Percentiles rank a stretch among this genome's conserved stretches.
phyloP scores from a whole-genome alignment of 1,140 invertebrate genomes.

The Nephila pilipes region DNA sequence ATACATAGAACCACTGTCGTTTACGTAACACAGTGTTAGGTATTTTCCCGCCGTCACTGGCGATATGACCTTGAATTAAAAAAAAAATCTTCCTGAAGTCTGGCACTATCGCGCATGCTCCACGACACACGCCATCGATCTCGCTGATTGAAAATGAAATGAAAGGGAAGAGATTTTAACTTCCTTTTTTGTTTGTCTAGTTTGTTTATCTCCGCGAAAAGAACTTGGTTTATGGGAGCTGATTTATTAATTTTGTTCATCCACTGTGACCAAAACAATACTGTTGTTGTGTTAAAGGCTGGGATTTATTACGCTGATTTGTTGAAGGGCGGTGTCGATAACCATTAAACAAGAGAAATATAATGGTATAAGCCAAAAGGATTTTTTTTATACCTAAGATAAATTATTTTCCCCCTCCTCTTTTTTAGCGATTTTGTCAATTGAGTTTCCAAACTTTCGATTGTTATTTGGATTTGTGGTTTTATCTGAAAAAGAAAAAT shows the following conservation, averaged over 20 bases:
- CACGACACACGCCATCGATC: constrained; percentile 1
- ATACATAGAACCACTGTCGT: too few species aligned
- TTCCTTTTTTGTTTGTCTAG: not conserved
- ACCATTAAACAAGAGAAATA: not conserved
- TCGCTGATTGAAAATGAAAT: constrained; percentile 4
- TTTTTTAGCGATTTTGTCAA: not conserved
- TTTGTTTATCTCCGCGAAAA: not conserved
- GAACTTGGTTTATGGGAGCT: not conserved
- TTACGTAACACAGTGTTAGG: constrained; percentile 3
- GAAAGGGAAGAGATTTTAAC: not conserved
- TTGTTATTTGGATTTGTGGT: too few species aligned
- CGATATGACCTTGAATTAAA: constrained; percentile 5
- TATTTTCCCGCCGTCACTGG: constrained; percentile 20
- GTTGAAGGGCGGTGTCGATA: not conserved
- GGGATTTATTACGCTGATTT: not conserved
- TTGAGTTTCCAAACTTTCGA: too few species aligned
- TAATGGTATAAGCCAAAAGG: not conserved
- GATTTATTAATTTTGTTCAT: constrained; percentile 30
- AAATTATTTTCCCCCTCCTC: too few species aligned
- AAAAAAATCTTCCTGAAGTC: constrained; percentile 15
- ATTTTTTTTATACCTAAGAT: too few species aligned
- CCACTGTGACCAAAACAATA: not conserved
- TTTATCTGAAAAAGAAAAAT: too few species aligned
- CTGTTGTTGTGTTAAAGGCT: not conserved
- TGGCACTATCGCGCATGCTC: not conserved